These are phyloP conservation scores for Odobenus rosmarus DNA, from an alignment of 2,113 vertebrate species.

Conservation along the genomic window DNA sequence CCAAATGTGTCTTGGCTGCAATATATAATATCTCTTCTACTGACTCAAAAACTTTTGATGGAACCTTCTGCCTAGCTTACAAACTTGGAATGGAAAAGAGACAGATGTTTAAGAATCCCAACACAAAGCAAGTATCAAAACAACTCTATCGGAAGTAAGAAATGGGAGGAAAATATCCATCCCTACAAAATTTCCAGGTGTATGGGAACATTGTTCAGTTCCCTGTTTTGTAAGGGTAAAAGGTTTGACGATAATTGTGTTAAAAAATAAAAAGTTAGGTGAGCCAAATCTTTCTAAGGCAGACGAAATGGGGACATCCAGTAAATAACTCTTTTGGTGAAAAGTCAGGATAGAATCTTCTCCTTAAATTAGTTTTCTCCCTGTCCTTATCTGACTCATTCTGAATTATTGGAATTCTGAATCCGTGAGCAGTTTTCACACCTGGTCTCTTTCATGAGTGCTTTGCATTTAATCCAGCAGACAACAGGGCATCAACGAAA, in stretches of 20 bases:
- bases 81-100: background rate
- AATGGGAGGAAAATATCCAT: background rate
- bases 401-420: background rate
- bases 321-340: background rate
- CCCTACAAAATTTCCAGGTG: background rate
- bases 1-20: background rate
- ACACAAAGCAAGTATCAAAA: background rate
- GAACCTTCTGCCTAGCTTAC: background rate
- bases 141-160: background rate
- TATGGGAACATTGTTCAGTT: background rate
- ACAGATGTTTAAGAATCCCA: background rate
- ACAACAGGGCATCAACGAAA: background rate
- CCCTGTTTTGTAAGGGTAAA: background rate
- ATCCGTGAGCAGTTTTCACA: background rate
- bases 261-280: background rate
- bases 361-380: constrained; percentile 7
- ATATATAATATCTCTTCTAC: background rate
- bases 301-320: background rate
- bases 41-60: background rate
- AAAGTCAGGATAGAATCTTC: background rate
- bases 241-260: background rate
- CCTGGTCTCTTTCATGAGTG: background rate
- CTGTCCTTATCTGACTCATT: background rate
- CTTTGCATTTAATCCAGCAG: background rate
- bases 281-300: background rate